A percentile compares a stretch with the other conserved stretches of the same genome.
Evolutionary conservation across 2,113 vertebrate species (phyloP).

Genomic region (Pangasianodon gigas): DNA sequence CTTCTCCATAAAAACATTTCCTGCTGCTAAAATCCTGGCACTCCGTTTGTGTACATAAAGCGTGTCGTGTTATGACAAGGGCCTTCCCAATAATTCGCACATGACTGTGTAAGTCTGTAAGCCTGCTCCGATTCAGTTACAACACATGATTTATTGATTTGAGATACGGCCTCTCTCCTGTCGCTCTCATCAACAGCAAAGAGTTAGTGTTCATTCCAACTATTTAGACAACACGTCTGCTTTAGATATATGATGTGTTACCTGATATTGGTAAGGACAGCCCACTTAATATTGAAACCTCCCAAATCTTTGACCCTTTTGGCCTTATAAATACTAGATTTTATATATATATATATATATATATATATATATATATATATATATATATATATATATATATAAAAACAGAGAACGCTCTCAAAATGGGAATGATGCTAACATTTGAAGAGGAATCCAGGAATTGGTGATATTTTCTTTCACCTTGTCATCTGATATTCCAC

Average conservation of each 20-base stretch:
- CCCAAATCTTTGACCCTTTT: background rate
- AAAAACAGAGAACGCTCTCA: background rate
- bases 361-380: too few species aligned
- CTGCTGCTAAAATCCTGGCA: slow-evolving; percentile 49
- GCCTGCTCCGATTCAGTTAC: slow-evolving; percentile 44
- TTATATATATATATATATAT: background rate
- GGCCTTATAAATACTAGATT: background rate
- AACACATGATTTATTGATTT: slow-evolving; percentile 48
- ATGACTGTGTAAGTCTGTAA: slow-evolving; percentile 46
- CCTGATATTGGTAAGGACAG: slow-evolving; percentile 24
- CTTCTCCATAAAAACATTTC: slow-evolving; percentile 54
- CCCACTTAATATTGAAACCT: slow-evolving; percentile 5
- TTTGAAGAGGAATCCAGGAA: slow-evolving; percentile 33
- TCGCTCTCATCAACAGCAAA: slow-evolving; percentile 19
- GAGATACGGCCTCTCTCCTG: slow-evolving; percentile 6
- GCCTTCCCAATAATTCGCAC: slow-evolving; percentile 50
- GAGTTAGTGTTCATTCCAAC: slow-evolving; percentile 33
- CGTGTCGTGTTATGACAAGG: slow-evolving; percentile 55
- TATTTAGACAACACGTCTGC: slow-evolving; percentile 48
- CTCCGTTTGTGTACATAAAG: slow-evolving; percentile 55
- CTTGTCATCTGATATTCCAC: slow-evolving; percentile 35
- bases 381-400: background rate
- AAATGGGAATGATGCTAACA: slow-evolving; percentile 23
- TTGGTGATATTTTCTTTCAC: slow-evolving; percentile 32
- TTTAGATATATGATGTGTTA: slow-evolving; percentile 32